Evolutionary conservation across 2,888 invertebrate genomes (phyloP), one percentile per base, ranked within the genome.

Genomic region (Synanthedon andrenaeformis): DNA sequence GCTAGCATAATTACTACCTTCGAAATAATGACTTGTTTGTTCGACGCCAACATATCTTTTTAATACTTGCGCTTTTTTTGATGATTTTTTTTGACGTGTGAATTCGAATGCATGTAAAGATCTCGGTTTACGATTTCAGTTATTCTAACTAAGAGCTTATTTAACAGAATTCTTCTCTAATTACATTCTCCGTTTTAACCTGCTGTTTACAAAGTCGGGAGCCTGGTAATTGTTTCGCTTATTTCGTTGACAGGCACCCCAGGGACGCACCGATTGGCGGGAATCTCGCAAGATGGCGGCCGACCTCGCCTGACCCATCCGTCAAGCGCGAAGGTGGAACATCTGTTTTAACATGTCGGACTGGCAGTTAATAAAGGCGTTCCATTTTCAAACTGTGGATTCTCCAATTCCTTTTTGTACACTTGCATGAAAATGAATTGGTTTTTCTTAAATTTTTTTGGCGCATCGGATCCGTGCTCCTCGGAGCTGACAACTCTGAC

Each of bases 321-420:
- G 79, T 85, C 85, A 86, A 76, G 74, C 69, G 67, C 61, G 70
- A 75, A 78, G 74, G 74, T 74, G 80, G 76, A 83, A 84, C 87
- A 86, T 86, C 85, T 87, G 87, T 83, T 82, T 79, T 79, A 79
- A 78, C 79, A 79, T 82, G 76, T 80, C 73, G 65, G 72, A 72
- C 70, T 76, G 77, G 74, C 78, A 76, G 80, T 76, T 83, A 81
- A 80, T 82, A 82, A 79, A 72, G 64, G 58, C 66, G 72, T 71
- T 70, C 65, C 66, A 62, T 68, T 68, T 69, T 69, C 61, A 67
- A 74, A 74, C 69, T 72, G 67, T 64, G 64, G 52, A 52, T 49
- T 54, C 49, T 52, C 41, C n/a, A 42, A 53, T 41, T 42, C 19
- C 50, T 51, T 49, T 49, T 54, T 52, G 49, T 48, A 28, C 41